Evolutionary conservation across 2,113 vertebrate species (phyloP), one percentile per base, ranked within the genome.

Genomic region (Fulmarus glacialis): DNA sequence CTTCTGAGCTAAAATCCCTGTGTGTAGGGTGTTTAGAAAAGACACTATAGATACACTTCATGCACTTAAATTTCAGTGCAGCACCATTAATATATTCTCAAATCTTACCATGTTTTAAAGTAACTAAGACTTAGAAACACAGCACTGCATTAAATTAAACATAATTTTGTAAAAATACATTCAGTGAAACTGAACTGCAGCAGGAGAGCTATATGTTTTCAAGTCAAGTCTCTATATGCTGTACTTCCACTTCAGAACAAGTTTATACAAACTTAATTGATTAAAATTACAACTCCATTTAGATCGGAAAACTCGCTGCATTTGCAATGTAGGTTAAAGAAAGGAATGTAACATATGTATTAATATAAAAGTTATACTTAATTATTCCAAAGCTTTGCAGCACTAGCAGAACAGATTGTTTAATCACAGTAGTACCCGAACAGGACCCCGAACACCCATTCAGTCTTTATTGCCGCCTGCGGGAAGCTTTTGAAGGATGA

Each of bases 231-330:
- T 72, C 53, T 64, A 18, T 80, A 34, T 27, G 27, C 17, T 83
- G 30, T 14, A 32, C 34, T 42, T 78, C 21, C 66, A 30, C 81
- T 82, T 77, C 66, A 52, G 36, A 70, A 38, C 29, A 81, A 50
- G 17, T 52, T 89, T 15, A 42, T 36, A 56, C 52, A 40, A 85
- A 62, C 13, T 45, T 43, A 16, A 58, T 5, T 34, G 20, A 66
- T 43, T 67, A 40, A 85, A 75, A 53, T 26, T 45, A 9, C 19
- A 70, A 67, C 34, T 34, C 34, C 19, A 8, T 22, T 55, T 53
- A 34, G 17, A 52, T 42, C 0, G 1, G 29, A 62, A 36, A 88
- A 62, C 6, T 56, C 4, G 1, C 17, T 63, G 58, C 30, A 52
- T 45, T 66, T 58, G 36, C 56, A 72, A 4, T 3, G 22, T 22